Conservation (phyloP, 1,140 invertebrate species). For the Maniola jurtina region DNA sequence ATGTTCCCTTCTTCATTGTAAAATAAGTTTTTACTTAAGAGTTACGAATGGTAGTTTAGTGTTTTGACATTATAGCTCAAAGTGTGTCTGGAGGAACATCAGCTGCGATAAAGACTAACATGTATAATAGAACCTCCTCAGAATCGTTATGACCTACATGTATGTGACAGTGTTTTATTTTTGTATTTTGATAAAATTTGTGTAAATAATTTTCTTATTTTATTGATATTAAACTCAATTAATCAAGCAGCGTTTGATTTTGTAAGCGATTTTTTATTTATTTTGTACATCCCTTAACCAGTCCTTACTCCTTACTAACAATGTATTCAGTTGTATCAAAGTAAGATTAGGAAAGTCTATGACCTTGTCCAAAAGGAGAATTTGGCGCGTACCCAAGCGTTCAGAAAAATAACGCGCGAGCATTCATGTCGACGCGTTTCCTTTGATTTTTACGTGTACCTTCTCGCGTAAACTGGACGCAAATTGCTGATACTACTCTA, state of each 20-base stretch:
- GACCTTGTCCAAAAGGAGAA: too few species aligned
- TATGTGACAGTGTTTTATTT: conserved; percentile 78
- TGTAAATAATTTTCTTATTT: conserved; percentile 79
- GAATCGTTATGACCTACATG: conserved; percentile 66
- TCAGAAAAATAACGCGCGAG: too few species aligned
- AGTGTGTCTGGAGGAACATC: conserved; percentile 38
- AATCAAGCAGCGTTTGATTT: conserved; percentile 54
- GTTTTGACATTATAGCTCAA: conserved; percentile 51
- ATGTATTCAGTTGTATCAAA: too few species aligned
- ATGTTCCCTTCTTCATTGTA: conserved; percentile 33
- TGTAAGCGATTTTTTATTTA: conserved; percentile 1
- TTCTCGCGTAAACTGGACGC: too few species aligned
- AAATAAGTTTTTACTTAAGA: conserved; percentile 41
- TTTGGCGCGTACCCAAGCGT: too few species aligned
- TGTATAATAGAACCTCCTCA: conserved; percentile 59
- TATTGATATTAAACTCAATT: conserved; percentile 79
- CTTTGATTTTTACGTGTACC: too few species aligned
- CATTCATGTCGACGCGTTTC: too few species aligned
- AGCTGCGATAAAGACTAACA: conserved; percentile 44
- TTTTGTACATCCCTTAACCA: background rate
- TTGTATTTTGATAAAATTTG: conserved; percentile 79
- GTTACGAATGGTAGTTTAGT: conserved; percentile 44
- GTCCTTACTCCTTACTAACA: background rate
- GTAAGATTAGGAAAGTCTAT: too few species aligned
- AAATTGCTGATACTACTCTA: too few species aligned